Evolutionary conservation across 2,113 vertebrate species (phyloP), one percentile per base, ranked within the genome.

Genomic region (Ceuthmochares aereus): DNA sequence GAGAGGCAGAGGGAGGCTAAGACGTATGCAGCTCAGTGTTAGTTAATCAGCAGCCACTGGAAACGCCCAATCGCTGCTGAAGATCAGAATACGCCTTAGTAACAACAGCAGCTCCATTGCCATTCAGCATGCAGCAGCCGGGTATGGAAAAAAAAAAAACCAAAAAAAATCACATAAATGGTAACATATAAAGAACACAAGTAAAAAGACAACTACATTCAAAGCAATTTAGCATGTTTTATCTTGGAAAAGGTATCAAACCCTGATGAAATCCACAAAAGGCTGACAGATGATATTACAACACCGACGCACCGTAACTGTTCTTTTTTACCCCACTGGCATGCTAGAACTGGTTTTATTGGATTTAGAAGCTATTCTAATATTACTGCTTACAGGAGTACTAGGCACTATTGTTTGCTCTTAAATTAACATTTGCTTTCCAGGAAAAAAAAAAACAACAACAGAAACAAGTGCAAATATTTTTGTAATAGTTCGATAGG

Each of bases 341-440:
- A 54, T 13, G 3, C 26, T 51, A 56, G 32, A 19, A 37, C 23
- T 70, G 13, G 4, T 52, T 86, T 69, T 63, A 40, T 20, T 54
- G 29, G 32, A 64, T 69, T 69, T 63, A 51, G 19, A 56, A 81
- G 32, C 15, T 76, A 26, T 25, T 76, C 58, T 34, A 82, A 11
- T 40, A 21, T 12, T 51, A n/a, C 10, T 1, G 0, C 32, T 52
- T 1, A 0, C 29, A 18, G 17, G 20, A 60, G 17, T 9, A 59
- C 23, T 26, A 5, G 7, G 4, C 12, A 32, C 9, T 34, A 75
- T n/a, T 67, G 4, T 45, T 78, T 37, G 5, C 20, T 69, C 59
- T 69, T 52, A 59, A 83, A 82, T 47, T 55, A 63, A 42, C 7
- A 32, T 2, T 34, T 4, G 5, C 7, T 86, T 83, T 43, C 30